Conservation (phyloP, 2,113 vertebrate genomes). For the Brevimyrus niger region DNA sequence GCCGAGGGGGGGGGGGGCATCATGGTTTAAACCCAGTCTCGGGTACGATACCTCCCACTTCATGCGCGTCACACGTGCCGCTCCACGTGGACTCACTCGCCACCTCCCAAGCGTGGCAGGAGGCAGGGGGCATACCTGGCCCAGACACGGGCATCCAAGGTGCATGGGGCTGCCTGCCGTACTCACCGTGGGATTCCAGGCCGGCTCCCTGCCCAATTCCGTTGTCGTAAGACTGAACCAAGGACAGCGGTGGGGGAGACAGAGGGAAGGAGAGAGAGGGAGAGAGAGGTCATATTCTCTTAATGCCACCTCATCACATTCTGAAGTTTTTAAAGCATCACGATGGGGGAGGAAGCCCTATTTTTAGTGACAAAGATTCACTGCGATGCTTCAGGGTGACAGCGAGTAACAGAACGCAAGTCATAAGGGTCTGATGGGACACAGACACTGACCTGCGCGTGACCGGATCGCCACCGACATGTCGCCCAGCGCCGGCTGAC, state of each 20-base stretch:
- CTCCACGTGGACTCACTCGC: neutral
- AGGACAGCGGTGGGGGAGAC: neutral
- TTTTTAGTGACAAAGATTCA: neutral
- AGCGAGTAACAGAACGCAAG: neutral
- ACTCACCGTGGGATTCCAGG: constrained; percentile 95
- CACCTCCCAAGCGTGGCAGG: neutral
- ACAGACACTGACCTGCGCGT: neutral
- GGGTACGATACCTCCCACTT: neutral
- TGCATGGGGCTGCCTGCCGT: neutral
- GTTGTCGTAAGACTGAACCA: constrained; percentile 83
- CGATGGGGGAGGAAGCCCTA: neutral
- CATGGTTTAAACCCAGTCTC: neutral
- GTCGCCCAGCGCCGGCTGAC: neutral
- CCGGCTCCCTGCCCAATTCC: constrained; percentile 91
- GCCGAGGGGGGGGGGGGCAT: neutral
- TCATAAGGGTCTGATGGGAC: neutral
- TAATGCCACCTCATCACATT: neutral
- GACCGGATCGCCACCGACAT: neutral
- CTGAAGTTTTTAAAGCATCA: neutral
- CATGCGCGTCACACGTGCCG: neutral
- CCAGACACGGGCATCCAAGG: neutral
- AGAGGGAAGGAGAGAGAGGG: neutral
- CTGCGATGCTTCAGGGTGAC: neutral
- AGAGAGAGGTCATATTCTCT: neutral
- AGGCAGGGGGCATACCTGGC: neutral